Base-by-base conservation (phyloP, 2,113 vertebrate genomes). In the Podiceps cristatus region DNA sequence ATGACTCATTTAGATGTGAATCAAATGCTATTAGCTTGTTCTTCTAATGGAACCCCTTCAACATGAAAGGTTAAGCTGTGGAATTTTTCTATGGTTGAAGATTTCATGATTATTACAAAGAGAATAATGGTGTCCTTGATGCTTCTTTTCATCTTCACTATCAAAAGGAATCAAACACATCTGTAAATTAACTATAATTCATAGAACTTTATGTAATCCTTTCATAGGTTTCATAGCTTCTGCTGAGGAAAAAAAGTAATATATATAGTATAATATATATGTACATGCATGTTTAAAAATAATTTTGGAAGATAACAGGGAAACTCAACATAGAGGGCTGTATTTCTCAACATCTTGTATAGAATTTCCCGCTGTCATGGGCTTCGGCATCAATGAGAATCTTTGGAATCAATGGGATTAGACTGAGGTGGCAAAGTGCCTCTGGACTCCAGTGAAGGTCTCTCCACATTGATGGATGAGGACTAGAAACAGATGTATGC, bases 101-200 rank as follows among this genome's bases (percentile, higher is more conserved):
- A 88, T 92, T 90, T 95, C 37, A 50, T 78, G 3, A n/a, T 79
- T 80, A 80, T 63, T 82, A 86, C 88, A 79, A 78, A 94, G 35
- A 71, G 45, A 88, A 86, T 75, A 91, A 63, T 66, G 58, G 33
- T 92, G 86, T 95, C 90, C 96, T 98, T 97, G 93, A 96, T 96
- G 64, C 49, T 74, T 95, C 92, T 98, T 97, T 82, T 97, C 58
- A 96, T 97, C 77, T 97, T 86, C 90, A 90, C 64, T 79, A 68
- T 95, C 96, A 87, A 79, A 96, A 94, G 23, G 45, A 96, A 76
- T 93, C 59, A 86, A 94, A 67, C 27, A 75, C 20, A 88, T 90
- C 76, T 96, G 58, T 91, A 97, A 96, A 96, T 94, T 97, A 92
- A 93, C 76, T 95, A 58, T 92, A 96, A 97, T 97, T 97, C 72